A percentile compares a stretch with the other conserved stretches of the same genome.
phyloP scores from a whole-genome alignment of 2,888 invertebrate species.

The Xestia xanthographa region DNA sequence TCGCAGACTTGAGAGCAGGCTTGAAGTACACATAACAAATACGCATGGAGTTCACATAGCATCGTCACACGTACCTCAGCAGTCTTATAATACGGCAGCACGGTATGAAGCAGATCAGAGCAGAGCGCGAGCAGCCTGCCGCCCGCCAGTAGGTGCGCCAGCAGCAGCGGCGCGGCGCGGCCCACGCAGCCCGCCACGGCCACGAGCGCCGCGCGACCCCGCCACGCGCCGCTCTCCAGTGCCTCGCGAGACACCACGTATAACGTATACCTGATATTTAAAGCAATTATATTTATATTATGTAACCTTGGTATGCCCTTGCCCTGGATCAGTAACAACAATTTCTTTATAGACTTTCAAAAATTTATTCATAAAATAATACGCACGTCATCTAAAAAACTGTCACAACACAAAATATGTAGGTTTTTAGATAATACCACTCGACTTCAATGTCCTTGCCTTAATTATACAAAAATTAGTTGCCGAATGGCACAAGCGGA shows the following conservation, averaged over 20 bases:
- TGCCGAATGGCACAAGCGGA: no score
- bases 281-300: background rate
- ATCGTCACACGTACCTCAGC: slow-evolving; percentile 91
- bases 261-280: slow-evolving; percentile 90
- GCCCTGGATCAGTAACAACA: background rate
- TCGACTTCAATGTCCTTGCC: no score
- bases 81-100: slow-evolving; percentile 95
- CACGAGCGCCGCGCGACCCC: slow-evolving; percentile 92
- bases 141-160: slow-evolving; percentile 93
- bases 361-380: background rate
- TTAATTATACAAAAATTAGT: no score
- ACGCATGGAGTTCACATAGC: background rate
- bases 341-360: background rate
- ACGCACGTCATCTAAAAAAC: no score
- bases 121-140: slow-evolving; percentile 95
- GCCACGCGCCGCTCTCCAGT: slow-evolving; percentile 89
- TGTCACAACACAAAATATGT: no score
- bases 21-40: no score
- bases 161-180: slow-evolving; percentile 91
- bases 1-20: no score
- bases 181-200: slow-evolving; percentile 95
- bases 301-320: background rate
- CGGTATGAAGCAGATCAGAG: slow-evolving; percentile 94
- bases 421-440: no score
- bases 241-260: slow-evolving; percentile 90